Evolutionary conservation across 2,113 vertebrate species (phyloP).

Genomic region (Chionis minor): DNA sequence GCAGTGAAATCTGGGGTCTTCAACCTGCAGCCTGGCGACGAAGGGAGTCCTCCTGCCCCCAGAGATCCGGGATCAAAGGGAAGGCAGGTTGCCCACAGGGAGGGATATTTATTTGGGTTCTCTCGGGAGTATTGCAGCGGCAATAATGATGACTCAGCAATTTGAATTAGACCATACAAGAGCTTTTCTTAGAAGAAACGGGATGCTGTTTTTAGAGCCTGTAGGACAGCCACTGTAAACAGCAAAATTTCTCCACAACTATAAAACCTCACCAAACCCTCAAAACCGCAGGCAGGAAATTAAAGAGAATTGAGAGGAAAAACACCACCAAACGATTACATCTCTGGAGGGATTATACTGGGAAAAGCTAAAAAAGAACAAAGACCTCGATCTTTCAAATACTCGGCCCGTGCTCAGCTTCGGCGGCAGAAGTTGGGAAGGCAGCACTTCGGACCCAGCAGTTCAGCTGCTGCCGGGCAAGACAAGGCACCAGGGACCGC

Average conservation of each 20-base stretch:
- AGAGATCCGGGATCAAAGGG: fast-evolving
- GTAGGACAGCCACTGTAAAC: conserved; percentile 17
- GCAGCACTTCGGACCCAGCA: background rate
- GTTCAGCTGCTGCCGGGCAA: background rate
- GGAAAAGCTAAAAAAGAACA: conserved; percentile 39
- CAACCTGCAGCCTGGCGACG: background rate
- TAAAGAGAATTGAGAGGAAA: conserved; percentile 37
- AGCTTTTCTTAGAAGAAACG: conserved; percentile 41
- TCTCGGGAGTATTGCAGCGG: background rate
- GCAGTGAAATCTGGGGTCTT: background rate
- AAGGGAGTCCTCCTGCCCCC: background rate
- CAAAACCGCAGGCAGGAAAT: conserved; percentile 59
- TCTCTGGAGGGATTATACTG: conserved; percentile 50
- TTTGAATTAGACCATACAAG: conserved; percentile 21
- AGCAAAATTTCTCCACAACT: background rate
- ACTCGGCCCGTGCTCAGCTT: background rate
- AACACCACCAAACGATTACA: background rate
- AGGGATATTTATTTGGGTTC: background rate
- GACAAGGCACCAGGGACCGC: background rate
- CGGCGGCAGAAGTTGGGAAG: background rate
- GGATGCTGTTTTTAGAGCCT: conserved; percentile 4
- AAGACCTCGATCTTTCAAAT: background rate
- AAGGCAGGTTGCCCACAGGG: background rate
- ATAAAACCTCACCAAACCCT: conserved; percentile 20
- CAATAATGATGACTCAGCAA: background rate